Evolutionary conservation across 2,888 invertebrate genomes (phyloP), one percentile per base, ranked within the genome.

Genomic region (Ectobius pallidus): DNA sequence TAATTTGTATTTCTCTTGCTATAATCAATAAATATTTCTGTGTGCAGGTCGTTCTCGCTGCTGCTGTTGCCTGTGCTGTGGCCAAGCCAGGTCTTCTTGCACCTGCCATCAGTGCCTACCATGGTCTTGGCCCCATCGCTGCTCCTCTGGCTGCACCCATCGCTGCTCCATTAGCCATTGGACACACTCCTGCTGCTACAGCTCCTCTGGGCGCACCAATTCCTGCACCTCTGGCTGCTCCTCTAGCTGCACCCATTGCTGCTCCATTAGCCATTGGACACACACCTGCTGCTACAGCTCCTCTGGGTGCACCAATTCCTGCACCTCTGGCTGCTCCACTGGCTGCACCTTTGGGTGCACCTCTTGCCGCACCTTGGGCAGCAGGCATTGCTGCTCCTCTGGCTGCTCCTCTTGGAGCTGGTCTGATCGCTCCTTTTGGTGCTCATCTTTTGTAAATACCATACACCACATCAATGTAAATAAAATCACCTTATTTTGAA

Each of bases 41-140:
- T 65, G 32, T 77, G 9, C 71, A 82, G 81, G 84, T 86, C 18
- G 82, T 82, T 16, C 81, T 81, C 71, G 85, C 85, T 30, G 84
- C 83, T 74, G 83, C 81, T 34, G 82, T 82, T 78, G 83, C 82
- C 70, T 79, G 79, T 69, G 80, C 79, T 73, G 77, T 76, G 70
- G 80, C 81, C 75, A 78, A 78, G 71, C 79, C 79, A 65, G 78
- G 78, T 42, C 46, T 77, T 52, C 18, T 73, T 44, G 68, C 34
- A 7, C 39, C n/a, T 16, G 39, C 63, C 14, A 70, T 71, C 62
- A 74, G 68, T 70, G 75, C 76, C 69, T 77, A 77, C 73, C 77
- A 77, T 72, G 77, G 76, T 27, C 76, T 74, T 67, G 79, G 79
- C 73, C 79, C 79, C 74, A 76, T 79, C 58, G 80, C 78, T 67